These are phyloP conservation scores for Acleris sparsana DNA, from an alignment of 2,888 invertebrate genomes.

Conservation along the genomic window DNA sequence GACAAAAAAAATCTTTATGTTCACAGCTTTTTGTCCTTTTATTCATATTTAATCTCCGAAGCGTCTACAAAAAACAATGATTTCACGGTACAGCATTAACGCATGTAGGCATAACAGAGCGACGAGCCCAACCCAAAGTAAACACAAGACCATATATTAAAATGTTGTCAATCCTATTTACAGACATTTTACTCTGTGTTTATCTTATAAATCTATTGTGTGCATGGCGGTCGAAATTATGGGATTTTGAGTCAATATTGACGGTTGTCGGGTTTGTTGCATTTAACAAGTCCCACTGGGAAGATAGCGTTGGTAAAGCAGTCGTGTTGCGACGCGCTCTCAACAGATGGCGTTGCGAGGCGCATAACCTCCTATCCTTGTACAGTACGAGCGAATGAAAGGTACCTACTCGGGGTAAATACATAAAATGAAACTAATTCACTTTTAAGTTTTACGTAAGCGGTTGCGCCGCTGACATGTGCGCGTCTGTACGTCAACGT, in stretches of 20 bases:
- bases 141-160: constrained; percentile 81
- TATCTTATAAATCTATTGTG: constrained; percentile 83
- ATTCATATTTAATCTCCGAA: constrained; percentile 80
- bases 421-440: too few species aligned
- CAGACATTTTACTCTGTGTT: constrained; percentile 82
- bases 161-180: constrained; percentile 83
- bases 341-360: constrained; percentile 65
- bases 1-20: constrained; percentile 66
- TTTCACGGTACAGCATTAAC: constrained; percentile 82
- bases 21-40: constrained; percentile 75
- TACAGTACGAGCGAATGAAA: too few species aligned
- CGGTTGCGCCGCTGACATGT: too few species aligned
- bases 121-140: constrained; percentile 72
- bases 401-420: too few species aligned
- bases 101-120: constrained; percentile 81
- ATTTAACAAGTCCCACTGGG: constrained; percentile 80
- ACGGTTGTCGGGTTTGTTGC: constrained; percentile 73
- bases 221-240: constrained; percentile 80
- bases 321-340: constrained; percentile 40
- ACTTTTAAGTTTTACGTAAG: too few species aligned
- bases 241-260: constrained; percentile 81
- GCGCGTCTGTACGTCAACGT: too few species aligned
- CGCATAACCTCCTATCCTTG: background rate
- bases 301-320: constrained; percentile 41
- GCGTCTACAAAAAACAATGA: constrained; percentile 80